Evolutionary conservation across 2,113 vertebrate species (phyloP), one percentile per base, ranked within the genome.

Genomic region (Saimiri boliviensis): DNA sequence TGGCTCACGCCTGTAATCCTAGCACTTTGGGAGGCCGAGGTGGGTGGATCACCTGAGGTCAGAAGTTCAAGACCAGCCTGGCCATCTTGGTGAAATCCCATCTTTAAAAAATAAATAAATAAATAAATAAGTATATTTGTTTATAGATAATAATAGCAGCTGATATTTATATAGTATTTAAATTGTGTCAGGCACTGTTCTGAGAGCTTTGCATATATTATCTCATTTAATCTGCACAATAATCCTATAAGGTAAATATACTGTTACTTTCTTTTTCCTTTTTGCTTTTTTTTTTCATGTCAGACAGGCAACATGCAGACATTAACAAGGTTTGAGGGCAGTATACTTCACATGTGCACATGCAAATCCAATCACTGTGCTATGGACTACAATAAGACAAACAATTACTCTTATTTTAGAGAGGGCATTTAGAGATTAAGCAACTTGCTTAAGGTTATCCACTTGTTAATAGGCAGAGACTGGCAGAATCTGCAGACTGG

Each of bases 401-500:
- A 30, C 27, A 37, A 66, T 91, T 89, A 92, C 56, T 68, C 30
- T 94, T 71, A 94, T 66, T 82, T 92, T 86, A 90, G 52, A 93
- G 84, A 96, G 47, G 35, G 40, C 79, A 94, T 58, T 94, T 82
- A 91, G 71, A 97, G 23, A n/a, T 89, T 94, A 76, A 93, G 37
- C 63, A 91, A 81, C 37, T 86, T 96, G 37, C 27, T 95, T 37
- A 95, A 94, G 52, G 42, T 91, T 82, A 77, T 40, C 83, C 37
- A 89, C 25, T 52, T 95, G 96, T 87, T 58, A 88, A 86, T 66
- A 16, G 37, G 37, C 37, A 93, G 49, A 95, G 3, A 45, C 49
- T 81, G 45, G 63, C 66, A 94, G 77, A 92, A 49, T 54, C 80
- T 63, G 81, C 7, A 91, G 25, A 82, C 71, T 95, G 73, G 56